These are phyloP conservation scores for Cotesia chilonis DNA, from an alignment of 1,140 invertebrate species.

Conservation along the genomic window DNA sequence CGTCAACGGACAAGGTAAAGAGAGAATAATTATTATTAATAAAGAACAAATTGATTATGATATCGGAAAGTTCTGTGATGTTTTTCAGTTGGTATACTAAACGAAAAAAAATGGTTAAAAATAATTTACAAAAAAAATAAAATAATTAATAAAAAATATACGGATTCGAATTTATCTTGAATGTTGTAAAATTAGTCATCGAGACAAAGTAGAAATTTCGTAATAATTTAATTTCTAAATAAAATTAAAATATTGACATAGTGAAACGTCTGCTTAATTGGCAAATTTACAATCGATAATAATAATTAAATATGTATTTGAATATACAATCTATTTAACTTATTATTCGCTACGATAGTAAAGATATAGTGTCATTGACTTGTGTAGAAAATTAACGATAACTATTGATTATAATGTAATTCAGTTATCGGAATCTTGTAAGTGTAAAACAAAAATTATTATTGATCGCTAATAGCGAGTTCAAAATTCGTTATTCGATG, in stretches of 20 bases:
- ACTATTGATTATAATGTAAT: too few species aligned
- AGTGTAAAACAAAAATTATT: too few species aligned
- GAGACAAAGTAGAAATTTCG: conserved; percentile 4
- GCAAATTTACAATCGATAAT: conserved; percentile 36
- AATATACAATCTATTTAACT: too few species aligned
- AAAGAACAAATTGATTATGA: conserved; percentile 34
- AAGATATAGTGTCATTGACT: too few species aligned
- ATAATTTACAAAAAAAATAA: conserved; percentile 42
- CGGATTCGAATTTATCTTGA: conserved; percentile 2
- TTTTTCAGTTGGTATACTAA: conserved; percentile 62
- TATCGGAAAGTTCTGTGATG: conserved; percentile 66
- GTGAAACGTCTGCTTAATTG: conserved; percentile 6
- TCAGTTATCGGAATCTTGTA: too few species aligned
- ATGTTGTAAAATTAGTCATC: conserved; percentile 16
- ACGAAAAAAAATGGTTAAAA: conserved; percentile 37
- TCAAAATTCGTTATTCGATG: too few species aligned
- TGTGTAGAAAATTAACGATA: too few species aligned
- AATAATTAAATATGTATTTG: conserved; percentile 27
- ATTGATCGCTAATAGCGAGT: too few species aligned
- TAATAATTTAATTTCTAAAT: conserved; percentile 10
- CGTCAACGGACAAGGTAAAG: conserved; percentile 35
- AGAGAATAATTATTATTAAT: conserved; percentile 19
- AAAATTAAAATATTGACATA: conserved; percentile 6
- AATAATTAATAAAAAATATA: conserved; percentile 14
- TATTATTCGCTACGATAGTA: too few species aligned